A percentile compares a stretch with the other conserved stretches of the same genome.
These are phyloP conservation scores for Hyles lineata DNA, from an alignment of 2,888 invertebrate species.

Conservation along the genomic window DNA sequence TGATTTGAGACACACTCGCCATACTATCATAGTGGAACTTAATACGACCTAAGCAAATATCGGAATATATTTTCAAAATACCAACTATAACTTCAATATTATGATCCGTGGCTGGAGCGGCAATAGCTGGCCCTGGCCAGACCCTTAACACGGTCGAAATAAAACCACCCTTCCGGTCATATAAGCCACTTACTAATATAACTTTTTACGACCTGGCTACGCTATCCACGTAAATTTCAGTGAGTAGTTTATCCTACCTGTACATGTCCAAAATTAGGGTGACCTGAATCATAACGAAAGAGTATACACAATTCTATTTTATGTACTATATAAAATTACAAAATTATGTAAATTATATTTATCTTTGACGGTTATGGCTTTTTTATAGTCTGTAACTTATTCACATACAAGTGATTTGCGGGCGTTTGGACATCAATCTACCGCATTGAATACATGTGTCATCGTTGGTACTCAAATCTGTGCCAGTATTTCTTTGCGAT, in stretches of 20 bases:
- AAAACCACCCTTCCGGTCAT: slow-evolving; percentile 51
- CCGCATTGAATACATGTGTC: too few species aligned
- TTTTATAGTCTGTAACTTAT: not conserved
- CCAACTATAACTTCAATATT: not conserved
- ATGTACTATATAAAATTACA: not conserved
- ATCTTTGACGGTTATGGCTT: not conserved
- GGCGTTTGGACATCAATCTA: too few species aligned
- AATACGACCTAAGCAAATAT: not conserved
- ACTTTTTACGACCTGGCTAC: slow-evolving; percentile 44
- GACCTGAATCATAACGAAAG: slow-evolving; percentile 28
- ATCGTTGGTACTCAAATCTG: too few species aligned
- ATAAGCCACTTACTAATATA: slow-evolving; percentile 48
- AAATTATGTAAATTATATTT: not conserved
- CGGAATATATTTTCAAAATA: not conserved
- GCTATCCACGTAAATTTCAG: slow-evolving; percentile 49
- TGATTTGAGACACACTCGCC: not conserved
- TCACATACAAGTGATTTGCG: too few species aligned
- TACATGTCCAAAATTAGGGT: slow-evolving; percentile 28
- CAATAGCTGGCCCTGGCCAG: not conserved
- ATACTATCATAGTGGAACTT: not conserved
- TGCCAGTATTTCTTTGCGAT: too few species aligned
- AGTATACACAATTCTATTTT: not conserved
- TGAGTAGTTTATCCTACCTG: slow-evolving; percentile 38
- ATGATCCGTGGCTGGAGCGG: slow-evolving; percentile 35
- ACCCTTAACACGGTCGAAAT: slow-evolving; percentile 41